Evolutionary conservation across 2,113 vertebrate species (phyloP).

Genomic region (Siniperca knerii): DNA sequence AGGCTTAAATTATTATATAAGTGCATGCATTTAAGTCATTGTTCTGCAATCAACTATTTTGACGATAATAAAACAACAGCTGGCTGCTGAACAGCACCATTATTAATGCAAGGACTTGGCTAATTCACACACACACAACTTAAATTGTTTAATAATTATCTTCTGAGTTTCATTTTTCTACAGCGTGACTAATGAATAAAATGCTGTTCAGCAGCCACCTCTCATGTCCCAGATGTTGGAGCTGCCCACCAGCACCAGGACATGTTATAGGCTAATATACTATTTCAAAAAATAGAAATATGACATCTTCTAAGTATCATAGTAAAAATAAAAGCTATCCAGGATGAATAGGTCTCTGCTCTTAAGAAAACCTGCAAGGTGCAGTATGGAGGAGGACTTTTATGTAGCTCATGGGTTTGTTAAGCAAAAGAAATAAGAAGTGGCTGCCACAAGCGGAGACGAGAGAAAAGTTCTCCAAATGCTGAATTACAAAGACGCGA

Average conservation of each 20-base stretch:
- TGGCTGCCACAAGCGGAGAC: not conserved
- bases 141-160: slow-evolving; percentile 53
- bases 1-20: not conserved
- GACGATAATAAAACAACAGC: slow-evolving; percentile 44
- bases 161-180: slow-evolving; percentile 14
- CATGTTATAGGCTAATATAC: not conserved
- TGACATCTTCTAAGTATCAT: not conserved
- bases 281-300: not conserved
- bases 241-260: not conserved
- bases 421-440: not conserved
- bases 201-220: not conserved
- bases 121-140: slow-evolving; percentile 10
- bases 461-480: not conserved
- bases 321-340: not conserved
- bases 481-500: not conserved
- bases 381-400: not conserved
- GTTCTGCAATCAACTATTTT: not conserved
- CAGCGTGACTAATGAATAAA: slow-evolving; percentile 12
- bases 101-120: slow-evolving; percentile 40
- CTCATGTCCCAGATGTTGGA: slow-evolving; percentile 3
- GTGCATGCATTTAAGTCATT: slow-evolving; percentile 5
- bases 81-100: slow-evolving; percentile 40
- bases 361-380: not conserved
- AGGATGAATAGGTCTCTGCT: not conserved
- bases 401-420: not conserved